Base-by-base conservation (phyloP, 2,797 vertebrate genomes). In the Crenichthys baileyi region DNA sequence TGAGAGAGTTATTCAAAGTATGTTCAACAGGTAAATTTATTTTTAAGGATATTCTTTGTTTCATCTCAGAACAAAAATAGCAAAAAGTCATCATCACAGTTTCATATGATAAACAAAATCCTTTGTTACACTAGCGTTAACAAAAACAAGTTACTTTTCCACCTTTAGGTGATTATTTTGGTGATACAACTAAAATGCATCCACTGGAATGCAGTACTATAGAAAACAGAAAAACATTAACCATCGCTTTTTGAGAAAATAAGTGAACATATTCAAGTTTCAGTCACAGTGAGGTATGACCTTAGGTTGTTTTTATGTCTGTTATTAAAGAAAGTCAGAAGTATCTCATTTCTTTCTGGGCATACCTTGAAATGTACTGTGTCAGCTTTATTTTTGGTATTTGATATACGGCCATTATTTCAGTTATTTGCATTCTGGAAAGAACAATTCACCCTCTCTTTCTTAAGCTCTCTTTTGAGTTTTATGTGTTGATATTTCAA, bases 401-500 rank as follows among this genome's bases (percentile, higher is more conserved):
- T 51, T 78, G 22, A 67, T 67, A 65, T 76, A n/a, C 31, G 75
- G 72, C 83, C 61, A 73, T 51, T 51, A 80, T 75, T 29, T 74
- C 55, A 72, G 67, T 79, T 78, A 78, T 83, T 70, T 55, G 70
- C 26, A 81, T 46, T 50, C 36, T 72, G 73, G 70, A 79, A 53
- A n/a, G 46, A 70, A 67, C 36, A 81, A 72, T 44, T 26, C 0
- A 12, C 67, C 39, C 12, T 82, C 65, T 84, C 68, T 80, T 75
- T 83, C 22, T 78, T 55, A 67, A 78, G 80, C 61, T 79, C 71
- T 46, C 65, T 0, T 44, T 48, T 60, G 73, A 65, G 50, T 78
- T 85, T 80, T 78, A 79, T 74, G 60, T 83, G 81, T 81, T 90
- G 76, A 89, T 82, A 90, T 89, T 90, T 91, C 79, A 92, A 83